Evolutionary conservation across 2,113 vertebrate genomes (phyloP), one percentile per base, ranked within the genome.

Genomic region (Clupea harengus): DNA sequence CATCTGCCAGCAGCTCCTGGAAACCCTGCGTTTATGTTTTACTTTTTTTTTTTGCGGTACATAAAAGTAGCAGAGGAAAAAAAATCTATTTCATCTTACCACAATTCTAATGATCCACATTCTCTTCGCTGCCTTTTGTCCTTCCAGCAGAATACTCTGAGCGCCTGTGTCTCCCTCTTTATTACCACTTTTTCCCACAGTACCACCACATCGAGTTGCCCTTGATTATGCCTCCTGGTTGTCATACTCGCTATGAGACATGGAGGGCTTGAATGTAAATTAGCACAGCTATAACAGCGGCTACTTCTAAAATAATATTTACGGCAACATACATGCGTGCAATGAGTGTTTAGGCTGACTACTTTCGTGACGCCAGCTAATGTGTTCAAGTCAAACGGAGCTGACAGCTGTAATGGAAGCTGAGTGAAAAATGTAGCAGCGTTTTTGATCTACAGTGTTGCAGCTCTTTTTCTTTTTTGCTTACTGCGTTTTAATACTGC

Each of bases 401-500:
- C 28, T 78, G 72, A 78, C 72, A 78, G 39, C 28, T 32, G 72
- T 39, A 78, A 78, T 78, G 32, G 72, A 78, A 78, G 17, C 32
- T 17, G 72, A 3, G 28, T 78, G 72, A 39, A 78, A 78, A 78
- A 78, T 78, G 72, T 78, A 78, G 72, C 72, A 78, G 72, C 32
- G 11, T 13, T 78, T 78, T 44, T 78, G 89, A 89, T 92, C 92
- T 82, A 90, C 88, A 91, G 87, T 87, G 87, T 87, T 89, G 86
- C 91, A 92, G 90, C 88, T 83, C 45, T 87, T 78, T 89, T 86
- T 82, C 82, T 32, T 92, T 94, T 94, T 89, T 92, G 93, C 94
- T 94, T 95, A 93, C 94, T 89, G 90, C 88, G 91, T 93, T 91
- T 91, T 92, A 94, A 95, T 94, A 94, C 88, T 94, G 94, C 92